A percentile compares a stretch with the other conserved stretches of the same genome.
Conservation (phyloP, 1,140 invertebrate genomes). For the Penaeus indicus region DNA sequence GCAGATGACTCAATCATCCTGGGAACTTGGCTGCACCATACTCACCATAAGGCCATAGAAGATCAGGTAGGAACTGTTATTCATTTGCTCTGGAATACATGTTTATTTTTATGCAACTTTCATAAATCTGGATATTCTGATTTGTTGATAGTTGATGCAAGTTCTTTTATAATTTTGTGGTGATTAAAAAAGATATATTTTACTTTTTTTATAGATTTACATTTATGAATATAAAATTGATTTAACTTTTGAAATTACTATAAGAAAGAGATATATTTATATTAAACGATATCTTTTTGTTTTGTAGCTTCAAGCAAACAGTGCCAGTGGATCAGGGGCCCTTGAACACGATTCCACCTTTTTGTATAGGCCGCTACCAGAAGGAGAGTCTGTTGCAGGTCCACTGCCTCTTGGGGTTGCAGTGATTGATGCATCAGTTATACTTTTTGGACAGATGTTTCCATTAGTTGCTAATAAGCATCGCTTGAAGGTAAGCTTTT, state of each 20-base stretch:
- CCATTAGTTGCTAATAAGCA: constrained; percentile 95
- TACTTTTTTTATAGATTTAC: too few relatives aligned
- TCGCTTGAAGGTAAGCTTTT: constrained; percentile 73
- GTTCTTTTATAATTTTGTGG: too few relatives aligned
- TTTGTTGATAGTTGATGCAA: background rate
- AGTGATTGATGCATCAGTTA: constrained; percentile 94
- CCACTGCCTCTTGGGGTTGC: constrained; percentile 96
- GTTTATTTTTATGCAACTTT: constrained; percentile 7
- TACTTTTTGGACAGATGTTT: constrained; percentile 94
- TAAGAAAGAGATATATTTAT: background rate
- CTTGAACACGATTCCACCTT: constrained; percentile 95
- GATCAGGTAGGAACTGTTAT: constrained; percentile 88
- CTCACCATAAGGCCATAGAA: constrained; percentile 96
- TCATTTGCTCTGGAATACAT: constrained; percentile 23
- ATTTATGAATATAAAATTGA: too few relatives aligned
- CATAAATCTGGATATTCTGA: background rate
- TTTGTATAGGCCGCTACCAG: constrained; percentile 79
- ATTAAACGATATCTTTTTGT: constrained; percentile 49
- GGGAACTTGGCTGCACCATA: constrained; percentile 91
- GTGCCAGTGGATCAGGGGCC: constrained; percentile 93
- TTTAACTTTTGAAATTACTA: too few relatives aligned
- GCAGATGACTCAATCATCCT: constrained; percentile 87
- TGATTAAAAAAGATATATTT: too few relatives aligned
- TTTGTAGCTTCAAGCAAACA: constrained; percentile 86
- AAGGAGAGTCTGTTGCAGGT: constrained; percentile 80